Percentiles rank a stretch among this genome's conserved stretches.
Conservation (phyloP, 2,797 vertebrate genomes). For the Bovichtus diacanthus region DNA sequence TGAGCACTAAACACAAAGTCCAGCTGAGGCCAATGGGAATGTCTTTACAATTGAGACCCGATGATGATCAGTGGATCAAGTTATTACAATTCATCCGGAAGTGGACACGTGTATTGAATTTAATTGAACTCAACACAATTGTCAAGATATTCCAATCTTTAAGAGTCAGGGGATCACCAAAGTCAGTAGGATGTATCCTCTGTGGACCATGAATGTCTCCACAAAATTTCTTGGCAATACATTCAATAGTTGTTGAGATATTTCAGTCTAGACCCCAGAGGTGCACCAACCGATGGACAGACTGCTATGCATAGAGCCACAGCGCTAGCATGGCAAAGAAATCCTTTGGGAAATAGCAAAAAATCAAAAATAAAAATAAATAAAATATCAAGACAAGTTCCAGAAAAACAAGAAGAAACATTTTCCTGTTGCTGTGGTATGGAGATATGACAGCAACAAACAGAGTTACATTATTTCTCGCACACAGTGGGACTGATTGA, state of each 20-base stretch:
- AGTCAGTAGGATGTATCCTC: background rate
- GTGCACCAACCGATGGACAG: background rate
- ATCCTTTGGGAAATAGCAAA: background rate
- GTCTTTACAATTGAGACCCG: background rate
- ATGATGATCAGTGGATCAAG: background rate
- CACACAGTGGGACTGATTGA: constrained; percentile 22
- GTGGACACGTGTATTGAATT: background rate
- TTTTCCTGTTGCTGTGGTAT: no score
- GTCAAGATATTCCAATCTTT: background rate
- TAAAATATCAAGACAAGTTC: background rate
- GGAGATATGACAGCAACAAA: no score
- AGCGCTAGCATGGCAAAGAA: background rate
- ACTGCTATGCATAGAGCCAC: background rate
- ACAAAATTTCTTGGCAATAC: background rate
- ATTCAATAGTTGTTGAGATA: background rate
- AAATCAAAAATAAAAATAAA: background rate
- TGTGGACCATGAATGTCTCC: background rate
- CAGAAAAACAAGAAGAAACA: background rate
- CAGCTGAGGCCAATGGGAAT: background rate
- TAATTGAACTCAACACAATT: background rate
- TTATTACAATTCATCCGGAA: background rate
- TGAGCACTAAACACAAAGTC: background rate
- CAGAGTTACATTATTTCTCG: constrained; percentile 9
- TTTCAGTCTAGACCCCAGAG: background rate
- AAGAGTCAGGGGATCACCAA: background rate